A percentile compares a stretch with the other conserved stretches of the same genome.
These are phyloP conservation scores for Pristis pectinata DNA, from an alignment of 2,797 vertebrate species.

Conservation along the genomic window DNA sequence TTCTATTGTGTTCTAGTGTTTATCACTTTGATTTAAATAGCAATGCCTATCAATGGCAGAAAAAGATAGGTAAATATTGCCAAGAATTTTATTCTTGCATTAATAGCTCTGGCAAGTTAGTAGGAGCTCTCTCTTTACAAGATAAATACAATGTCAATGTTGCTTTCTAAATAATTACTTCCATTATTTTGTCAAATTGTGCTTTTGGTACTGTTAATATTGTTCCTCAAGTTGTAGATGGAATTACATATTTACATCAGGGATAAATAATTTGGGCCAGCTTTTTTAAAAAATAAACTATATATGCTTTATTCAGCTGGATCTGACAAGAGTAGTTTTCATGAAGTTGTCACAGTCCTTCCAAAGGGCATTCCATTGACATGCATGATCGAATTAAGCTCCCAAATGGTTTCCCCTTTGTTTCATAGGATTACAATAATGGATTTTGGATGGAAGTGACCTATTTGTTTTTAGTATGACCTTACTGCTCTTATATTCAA, in stretches of 20 bases:
- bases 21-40: background rate
- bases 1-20: background rate
- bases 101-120: background rate
- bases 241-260: slow-evolving; percentile 8
- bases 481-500: too few species aligned
- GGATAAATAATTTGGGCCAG: background rate
- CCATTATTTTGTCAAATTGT: background rate
- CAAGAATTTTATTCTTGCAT: background rate
- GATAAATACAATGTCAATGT: background rate
- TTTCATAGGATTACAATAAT: background rate
- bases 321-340: background rate
- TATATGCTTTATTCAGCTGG: background rate
- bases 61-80: background rate
- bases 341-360: background rate
- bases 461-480: too few species aligned
- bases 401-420: background rate
- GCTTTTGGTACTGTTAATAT: background rate
- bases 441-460: background rate
- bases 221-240: background rate
- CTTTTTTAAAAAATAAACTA: background rate
- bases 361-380: background rate
- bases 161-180: background rate
- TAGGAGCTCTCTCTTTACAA: background rate
- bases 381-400: background rate
- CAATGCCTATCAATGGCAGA: background rate